Conservation (phyloP, 2,888 invertebrate species). For the Gibbula magus region DNA sequence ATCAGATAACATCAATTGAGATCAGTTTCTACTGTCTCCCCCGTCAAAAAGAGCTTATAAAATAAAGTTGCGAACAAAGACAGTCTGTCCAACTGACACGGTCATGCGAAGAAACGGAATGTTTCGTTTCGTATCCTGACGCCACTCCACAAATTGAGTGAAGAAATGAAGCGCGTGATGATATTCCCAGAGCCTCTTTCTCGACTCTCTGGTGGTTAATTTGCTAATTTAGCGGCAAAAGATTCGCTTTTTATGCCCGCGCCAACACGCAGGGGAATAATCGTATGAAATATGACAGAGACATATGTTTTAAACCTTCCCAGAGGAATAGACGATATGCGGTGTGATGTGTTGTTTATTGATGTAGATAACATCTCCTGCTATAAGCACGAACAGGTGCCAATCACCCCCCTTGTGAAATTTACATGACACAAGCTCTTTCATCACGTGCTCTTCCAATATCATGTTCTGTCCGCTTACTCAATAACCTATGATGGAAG, state of each 20-base stretch:
- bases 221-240: conserved; percentile 11
- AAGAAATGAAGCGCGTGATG: conserved; percentile 8
- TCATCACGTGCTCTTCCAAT: neutral
- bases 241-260: conserved; percentile 7
- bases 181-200: conserved; percentile 7
- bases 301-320: conserved; percentile 1
- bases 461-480: neutral
- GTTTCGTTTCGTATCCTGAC: conserved; percentile 8
- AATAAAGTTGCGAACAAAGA: neutral
- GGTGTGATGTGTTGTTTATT: neutral
- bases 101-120: neutral
- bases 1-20: neutral
- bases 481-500: neutral
- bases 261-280: conserved; percentile 10
- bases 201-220: conserved; percentile 2
- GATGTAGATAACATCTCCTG: neutral
- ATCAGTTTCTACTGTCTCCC: neutral
- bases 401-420: conserved; percentile 11
- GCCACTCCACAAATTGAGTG: conserved; percentile 11
- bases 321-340: neutral
- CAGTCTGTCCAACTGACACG: neutral
- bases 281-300: conserved; percentile 8
- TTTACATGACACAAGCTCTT: neutral
- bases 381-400: neutral
- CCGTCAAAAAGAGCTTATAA: neutral